Evolutionary conservation across 2,797 vertebrate genomes (phyloP).

Genomic region (Gobionotothen gibberifrons): DNA sequence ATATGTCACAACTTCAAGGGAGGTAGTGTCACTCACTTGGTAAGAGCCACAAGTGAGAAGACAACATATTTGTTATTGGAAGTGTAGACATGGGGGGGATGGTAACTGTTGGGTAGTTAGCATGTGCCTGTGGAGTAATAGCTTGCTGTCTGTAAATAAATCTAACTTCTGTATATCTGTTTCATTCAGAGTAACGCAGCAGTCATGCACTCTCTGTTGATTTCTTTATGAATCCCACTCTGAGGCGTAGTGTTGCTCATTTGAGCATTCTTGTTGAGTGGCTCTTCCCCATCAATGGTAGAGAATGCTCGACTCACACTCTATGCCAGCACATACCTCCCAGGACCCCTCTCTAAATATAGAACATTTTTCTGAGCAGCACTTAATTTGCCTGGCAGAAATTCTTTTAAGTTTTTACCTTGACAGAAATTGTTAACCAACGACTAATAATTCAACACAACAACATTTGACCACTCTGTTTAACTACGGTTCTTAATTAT

Average conservation of each 20-base stretch:
- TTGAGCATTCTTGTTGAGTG: slow-evolving; percentile 67
- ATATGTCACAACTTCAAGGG: slow-evolving; percentile 29
- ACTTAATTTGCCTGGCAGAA: slow-evolving; percentile 72
- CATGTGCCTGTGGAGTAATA: slow-evolving; percentile 21
- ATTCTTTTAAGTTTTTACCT: slow-evolving; percentile 21
- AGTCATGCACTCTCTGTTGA: neutral
- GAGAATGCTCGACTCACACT: slow-evolving; percentile 75
- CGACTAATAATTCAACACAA: neutral
- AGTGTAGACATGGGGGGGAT: slow-evolving; percentile 30
- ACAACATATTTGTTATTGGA: slow-evolving; percentile 62
- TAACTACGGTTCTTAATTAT: neutral
- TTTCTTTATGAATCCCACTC: slow-evolving; percentile 55
- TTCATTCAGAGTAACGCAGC: neutral
- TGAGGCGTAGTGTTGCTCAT: slow-evolving; percentile 62
- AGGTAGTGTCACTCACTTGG: slow-evolving; percentile 22
- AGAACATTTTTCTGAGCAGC: slow-evolving; percentile 80
- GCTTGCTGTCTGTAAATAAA: neutral
- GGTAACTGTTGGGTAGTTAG: slow-evolving; percentile 29
- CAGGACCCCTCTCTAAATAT: slow-evolving; percentile 95
- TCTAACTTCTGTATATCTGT: neutral
- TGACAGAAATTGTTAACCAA: slow-evolving; percentile 22
- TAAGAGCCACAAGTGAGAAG: slow-evolving; percentile 46
- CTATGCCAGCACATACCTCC: slow-evolving; percentile 89
- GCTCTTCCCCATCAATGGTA: slow-evolving; percentile 80
- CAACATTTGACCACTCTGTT: neutral